phyloP scores from a whole-genome alignment of 2,113 vertebrate species.

The Cavia porcellus region DNA sequence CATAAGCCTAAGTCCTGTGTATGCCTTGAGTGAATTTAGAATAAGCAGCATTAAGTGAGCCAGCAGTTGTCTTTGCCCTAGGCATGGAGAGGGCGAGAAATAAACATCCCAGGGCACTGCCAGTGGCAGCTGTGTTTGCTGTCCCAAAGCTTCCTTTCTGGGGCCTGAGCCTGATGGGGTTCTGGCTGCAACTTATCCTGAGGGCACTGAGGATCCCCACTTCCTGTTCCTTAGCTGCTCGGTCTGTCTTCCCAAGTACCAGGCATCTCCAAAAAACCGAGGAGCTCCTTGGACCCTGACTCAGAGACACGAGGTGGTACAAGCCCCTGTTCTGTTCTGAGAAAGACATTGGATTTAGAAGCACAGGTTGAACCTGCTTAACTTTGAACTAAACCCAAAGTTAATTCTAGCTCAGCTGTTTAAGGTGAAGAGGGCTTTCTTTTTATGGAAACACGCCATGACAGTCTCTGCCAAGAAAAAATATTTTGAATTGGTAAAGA shows the following conservation, averaged over 20 bases:
- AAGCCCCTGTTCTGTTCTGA: background rate
- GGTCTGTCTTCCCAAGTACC: background rate
- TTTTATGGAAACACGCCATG: background rate
- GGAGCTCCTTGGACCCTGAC: background rate
- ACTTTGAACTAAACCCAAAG: background rate
- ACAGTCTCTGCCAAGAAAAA: background rate
- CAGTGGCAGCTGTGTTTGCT: background rate
- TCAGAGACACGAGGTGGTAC: background rate
- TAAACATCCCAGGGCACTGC: background rate
- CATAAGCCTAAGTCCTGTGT: background rate
- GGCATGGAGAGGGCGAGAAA: background rate
- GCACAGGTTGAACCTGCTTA: background rate
- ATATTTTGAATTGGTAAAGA: background rate
- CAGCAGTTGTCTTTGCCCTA: background rate
- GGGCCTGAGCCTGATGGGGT: background rate
- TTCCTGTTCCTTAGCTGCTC: background rate
- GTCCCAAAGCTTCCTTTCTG: background rate
- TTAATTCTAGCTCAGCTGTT: background rate
- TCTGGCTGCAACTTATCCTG: rapidly evolving
- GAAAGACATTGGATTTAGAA: background rate
- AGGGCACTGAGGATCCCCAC: background rate
- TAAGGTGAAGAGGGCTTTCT: background rate
- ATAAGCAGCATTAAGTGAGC: background rate
- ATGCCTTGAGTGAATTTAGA: background rate
- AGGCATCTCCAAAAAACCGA: background rate